These are phyloP conservation scores for Lampropteryx suffumata DNA, from an alignment of 2,888 invertebrate species.

Conservation along the genomic window DNA sequence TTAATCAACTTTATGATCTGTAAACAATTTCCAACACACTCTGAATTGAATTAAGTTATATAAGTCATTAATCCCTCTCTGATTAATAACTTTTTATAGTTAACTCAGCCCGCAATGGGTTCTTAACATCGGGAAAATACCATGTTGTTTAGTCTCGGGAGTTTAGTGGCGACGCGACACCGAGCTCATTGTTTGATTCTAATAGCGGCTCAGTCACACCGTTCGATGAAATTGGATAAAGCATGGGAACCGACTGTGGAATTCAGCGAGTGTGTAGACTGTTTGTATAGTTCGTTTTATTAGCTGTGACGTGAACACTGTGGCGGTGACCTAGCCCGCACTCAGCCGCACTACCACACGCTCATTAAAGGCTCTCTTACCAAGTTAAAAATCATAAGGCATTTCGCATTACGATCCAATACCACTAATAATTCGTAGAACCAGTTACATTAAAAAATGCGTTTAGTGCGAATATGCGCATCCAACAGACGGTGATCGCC, in stretches of 20 bases:
- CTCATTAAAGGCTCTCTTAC: conserved; percentile 6
- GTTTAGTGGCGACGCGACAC: conserved; percentile 67
- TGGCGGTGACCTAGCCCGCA: no score
- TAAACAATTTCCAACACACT: neutral
- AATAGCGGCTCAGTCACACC: conserved; percentile 64
- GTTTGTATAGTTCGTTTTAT: conserved; percentile 81
- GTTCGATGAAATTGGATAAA: conserved; percentile 79
- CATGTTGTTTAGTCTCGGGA: conserved; percentile 60
- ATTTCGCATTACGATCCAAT: conserved; percentile 20
- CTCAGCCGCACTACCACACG: no score
- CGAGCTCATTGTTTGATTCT: conserved; percentile 71
- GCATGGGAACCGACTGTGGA: conserved; percentile 76
- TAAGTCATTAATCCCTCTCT: no score
- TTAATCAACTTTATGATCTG: no score
- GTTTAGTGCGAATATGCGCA: conserved; percentile 35
- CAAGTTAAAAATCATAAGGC: no score
- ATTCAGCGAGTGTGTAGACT: conserved; percentile 68
- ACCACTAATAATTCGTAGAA: conserved; percentile 20
- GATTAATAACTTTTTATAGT: neutral
- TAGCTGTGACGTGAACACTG: conserved; percentile 69
- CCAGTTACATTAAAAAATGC: neutral
- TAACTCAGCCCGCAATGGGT: neutral
- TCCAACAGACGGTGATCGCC: conserved; percentile 43
- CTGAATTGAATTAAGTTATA: neutral
- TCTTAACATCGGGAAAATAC: conserved; percentile 54